Evolutionary conservation across 2,888 invertebrate genomes (phyloP).

Genomic region (Gymnosoma rotundatum): DNA sequence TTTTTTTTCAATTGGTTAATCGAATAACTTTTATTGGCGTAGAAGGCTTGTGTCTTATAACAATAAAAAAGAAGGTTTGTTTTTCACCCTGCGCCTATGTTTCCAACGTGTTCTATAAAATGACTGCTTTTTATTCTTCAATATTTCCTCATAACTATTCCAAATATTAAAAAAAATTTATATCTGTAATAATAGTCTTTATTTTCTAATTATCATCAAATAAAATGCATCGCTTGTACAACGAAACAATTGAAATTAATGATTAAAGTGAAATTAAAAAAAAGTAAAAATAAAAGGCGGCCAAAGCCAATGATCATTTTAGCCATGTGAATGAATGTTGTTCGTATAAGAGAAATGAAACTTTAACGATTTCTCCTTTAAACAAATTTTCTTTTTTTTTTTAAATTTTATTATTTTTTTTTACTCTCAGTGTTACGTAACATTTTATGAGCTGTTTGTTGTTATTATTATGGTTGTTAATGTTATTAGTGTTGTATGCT

Average conservation of each 20-base stretch:
- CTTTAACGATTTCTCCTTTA: slow-evolving; percentile 67
- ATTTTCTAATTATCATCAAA: neutral
- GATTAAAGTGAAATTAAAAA: slow-evolving; percentile 56
- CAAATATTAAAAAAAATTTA: too few species aligned
- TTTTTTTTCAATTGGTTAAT: too few species aligned
- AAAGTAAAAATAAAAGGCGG: slow-evolving; percentile 26
- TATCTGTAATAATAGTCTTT: neutral
- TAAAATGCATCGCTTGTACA: slow-evolving; percentile 23
- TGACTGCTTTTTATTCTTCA: too few species aligned
- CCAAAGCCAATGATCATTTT: slow-evolving; percentile 48
- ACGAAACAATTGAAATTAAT: slow-evolving; percentile 6
- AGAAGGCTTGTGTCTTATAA: too few species aligned
- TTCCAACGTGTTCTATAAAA: too few species aligned
- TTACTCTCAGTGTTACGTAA: slow-evolving; percentile 56
- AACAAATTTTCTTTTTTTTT: slow-evolving; percentile 61
- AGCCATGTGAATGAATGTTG: slow-evolving; percentile 47
- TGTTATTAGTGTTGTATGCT: slow-evolving; percentile 14
- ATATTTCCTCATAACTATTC: too few species aligned
- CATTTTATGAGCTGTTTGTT: slow-evolving; percentile 41
- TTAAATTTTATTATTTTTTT: slow-evolving; percentile 20
- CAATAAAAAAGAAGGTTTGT: too few species aligned
- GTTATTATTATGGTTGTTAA: neutral
- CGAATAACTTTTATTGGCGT: too few species aligned
- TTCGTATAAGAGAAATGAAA: slow-evolving; percentile 56
- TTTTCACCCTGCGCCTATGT: too few species aligned